Conservation (phyloP, 2,888 invertebrate genomes). For the Latrodectus elegans region DNA sequence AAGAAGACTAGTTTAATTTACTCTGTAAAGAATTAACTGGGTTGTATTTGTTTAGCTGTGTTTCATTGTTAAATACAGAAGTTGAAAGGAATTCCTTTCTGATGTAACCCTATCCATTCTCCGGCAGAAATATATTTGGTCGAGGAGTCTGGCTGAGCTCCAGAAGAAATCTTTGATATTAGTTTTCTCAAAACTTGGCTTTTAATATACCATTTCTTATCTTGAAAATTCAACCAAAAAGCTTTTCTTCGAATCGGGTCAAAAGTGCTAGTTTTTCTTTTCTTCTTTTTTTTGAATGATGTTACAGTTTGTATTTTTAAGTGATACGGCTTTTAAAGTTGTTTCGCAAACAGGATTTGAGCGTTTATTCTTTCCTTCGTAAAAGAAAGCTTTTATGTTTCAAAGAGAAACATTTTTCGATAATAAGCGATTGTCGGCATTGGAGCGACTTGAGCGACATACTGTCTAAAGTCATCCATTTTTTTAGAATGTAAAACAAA, state of each 20-base stretch:
- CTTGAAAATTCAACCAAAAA: slow-evolving; percentile 53
- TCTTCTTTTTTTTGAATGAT: not conserved
- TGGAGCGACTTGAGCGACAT: slow-evolving; percentile 4
- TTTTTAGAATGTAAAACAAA: not conserved
- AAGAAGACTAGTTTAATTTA: no score
- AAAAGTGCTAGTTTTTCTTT: not conserved
- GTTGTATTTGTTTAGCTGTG: not conserved
- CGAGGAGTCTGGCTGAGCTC: slow-evolving; percentile 31
- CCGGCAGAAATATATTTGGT: slow-evolving; percentile 3
- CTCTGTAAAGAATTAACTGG: no score
- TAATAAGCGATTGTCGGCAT: slow-evolving; percentile 33
- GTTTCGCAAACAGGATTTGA: slow-evolving; percentile 26
- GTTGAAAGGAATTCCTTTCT: slow-evolving; percentile 39
- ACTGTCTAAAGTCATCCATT: slow-evolving; percentile 4
- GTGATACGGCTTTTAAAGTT: slow-evolving; percentile 63
- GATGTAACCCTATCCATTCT: not conserved
- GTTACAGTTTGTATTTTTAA: slow-evolving; percentile 54
- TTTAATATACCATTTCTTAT: slow-evolving; percentile 63
- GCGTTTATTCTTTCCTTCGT: slow-evolving; percentile 43
- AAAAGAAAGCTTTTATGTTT: slow-evolving; percentile 50
- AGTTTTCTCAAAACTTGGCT: slow-evolving; percentile 48
- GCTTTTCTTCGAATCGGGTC: slow-evolving; percentile 38
- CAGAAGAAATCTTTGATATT: slow-evolving; percentile 63
- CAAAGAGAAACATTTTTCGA: not conserved
- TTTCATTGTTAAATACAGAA: slow-evolving; percentile 32